Conservation (phyloP, 2,113 vertebrate species). For the Panthera uncia region DNA sequence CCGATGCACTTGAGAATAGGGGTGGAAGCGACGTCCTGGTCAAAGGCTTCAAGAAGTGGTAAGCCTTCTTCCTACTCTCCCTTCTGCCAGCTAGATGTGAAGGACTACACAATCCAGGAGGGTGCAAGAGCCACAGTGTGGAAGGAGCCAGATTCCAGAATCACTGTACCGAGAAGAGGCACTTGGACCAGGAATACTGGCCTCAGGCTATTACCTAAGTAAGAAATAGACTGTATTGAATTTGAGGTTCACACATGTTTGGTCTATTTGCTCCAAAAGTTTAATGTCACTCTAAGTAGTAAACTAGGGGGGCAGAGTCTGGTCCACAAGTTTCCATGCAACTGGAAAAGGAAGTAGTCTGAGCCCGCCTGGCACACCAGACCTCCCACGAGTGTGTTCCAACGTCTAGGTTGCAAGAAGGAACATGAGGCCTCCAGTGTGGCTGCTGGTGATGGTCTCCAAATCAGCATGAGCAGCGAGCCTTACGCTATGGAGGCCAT, state of each 20-base stretch:
- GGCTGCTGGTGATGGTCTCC: background rate
- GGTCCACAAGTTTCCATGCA: background rate
- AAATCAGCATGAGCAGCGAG: background rate
- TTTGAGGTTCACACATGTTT: background rate
- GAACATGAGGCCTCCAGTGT: rapidly evolving
- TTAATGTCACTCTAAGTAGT: background rate
- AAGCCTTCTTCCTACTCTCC: background rate
- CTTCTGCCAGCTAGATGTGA: background rate
- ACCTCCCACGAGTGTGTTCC: too few species aligned
- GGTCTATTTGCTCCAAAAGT: background rate
- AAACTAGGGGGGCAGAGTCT: background rate
- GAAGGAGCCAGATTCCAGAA: background rate
- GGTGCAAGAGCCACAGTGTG: too few species aligned
- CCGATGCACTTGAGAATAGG: background rate
- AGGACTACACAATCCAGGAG: background rate
- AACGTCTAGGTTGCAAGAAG: background rate
- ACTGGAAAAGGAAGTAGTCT: background rate
- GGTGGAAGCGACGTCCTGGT: background rate
- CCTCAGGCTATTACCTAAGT: background rate
- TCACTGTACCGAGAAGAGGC: background rate
- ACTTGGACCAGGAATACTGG: too few species aligned
- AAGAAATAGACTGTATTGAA: background rate
- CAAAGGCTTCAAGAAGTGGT: background rate
- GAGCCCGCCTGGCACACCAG: background rate
- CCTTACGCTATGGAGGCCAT: background rate